A percentile compares a stretch with the other conserved stretches of the same genome.
These are phyloP conservation scores for Lagopus muta DNA, from an alignment of 2,113 vertebrate genomes.

Conservation along the genomic window DNA sequence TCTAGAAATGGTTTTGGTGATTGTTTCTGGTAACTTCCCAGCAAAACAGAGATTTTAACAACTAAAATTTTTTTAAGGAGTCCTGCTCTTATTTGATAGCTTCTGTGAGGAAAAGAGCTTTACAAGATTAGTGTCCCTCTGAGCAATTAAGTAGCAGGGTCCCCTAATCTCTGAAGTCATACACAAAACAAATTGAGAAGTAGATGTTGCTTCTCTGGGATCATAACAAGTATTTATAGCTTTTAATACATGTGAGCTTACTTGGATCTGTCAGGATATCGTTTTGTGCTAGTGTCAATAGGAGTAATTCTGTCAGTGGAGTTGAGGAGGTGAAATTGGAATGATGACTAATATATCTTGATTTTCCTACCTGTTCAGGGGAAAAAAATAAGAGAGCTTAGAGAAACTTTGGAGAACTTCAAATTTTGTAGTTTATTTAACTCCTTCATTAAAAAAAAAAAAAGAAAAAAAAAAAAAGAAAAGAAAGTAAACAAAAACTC, in stretches of 20 bases:
- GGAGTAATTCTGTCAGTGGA: background rate
- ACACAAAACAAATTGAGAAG: conserved; percentile 69
- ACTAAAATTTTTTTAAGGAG: conserved; percentile 32
- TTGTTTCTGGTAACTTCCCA: background rate
- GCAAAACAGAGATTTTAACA: background rate
- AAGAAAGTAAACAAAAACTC: background rate
- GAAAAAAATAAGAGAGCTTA: background rate
- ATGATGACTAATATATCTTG: background rate
- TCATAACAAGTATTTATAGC: conserved; percentile 80
- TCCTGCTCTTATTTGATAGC: conserved; percentile 66
- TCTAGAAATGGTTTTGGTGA: background rate
- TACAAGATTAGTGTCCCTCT: conserved; percentile 68
- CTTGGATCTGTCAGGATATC: conserved; percentile 56
- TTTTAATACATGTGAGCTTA: conserved; percentile 81
- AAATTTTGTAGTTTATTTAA: background rate
- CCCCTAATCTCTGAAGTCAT: conserved; percentile 72
- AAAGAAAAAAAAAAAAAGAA: too few species aligned
- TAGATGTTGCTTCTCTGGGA: conserved; percentile 54
- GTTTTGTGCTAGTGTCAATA: background rate
- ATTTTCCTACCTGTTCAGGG: background rate
- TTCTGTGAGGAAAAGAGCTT: conserved; percentile 55
- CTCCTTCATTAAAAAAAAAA: background rate
- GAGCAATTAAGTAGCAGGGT: conserved; percentile 77
- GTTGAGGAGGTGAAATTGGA: conserved; percentile 11
- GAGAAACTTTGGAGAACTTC: background rate